Conservation (phyloP, 2,888 invertebrate species). For the Ferdinandea cuprea region DNA sequence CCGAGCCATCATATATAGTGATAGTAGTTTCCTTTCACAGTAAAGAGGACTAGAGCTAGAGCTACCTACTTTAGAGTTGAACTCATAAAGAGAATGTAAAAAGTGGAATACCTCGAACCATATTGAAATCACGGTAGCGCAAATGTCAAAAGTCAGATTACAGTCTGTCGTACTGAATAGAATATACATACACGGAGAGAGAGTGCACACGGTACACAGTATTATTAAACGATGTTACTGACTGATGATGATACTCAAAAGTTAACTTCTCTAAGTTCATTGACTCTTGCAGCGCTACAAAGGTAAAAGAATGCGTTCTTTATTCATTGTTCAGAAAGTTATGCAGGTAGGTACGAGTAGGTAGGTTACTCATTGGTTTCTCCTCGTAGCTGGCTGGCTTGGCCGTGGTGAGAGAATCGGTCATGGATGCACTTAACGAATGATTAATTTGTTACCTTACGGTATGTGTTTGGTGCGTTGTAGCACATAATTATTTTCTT, state of each 20-base stretch:
- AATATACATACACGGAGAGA: neutral
- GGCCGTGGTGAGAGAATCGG: slow-evolving; percentile 43
- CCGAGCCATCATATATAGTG: slow-evolving; percentile 11
- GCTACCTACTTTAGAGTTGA: slow-evolving; percentile 42
- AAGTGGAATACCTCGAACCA: slow-evolving; percentile 51
- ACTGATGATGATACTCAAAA: slow-evolving; percentile 5
- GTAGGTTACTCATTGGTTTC: slow-evolving; percentile 22
- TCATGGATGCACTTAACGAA: slow-evolving; percentile 60
- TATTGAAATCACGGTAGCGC: slow-evolving; percentile 51
- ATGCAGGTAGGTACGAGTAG: slow-evolving; percentile 5
- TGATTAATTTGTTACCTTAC: slow-evolving; percentile 62
- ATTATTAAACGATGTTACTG: slow-evolving; percentile 30
- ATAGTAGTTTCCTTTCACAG: slow-evolving; percentile 41
- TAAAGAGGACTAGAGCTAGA: slow-evolving; percentile 8
- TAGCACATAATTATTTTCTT: slow-evolving; percentile 16
- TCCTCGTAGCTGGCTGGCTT: too few relatives aligned
- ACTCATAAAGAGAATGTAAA: slow-evolving; percentile 40
- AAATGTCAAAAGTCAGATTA: slow-evolving; percentile 62
- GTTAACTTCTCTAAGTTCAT: slow-evolving; percentile 46
- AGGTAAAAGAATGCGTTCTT: slow-evolving; percentile 45
- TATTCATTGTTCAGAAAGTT: neutral
- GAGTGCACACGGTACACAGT: slow-evolving; percentile 34
- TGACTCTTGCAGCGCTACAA: slow-evolving; percentile 36
- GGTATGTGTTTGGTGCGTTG: slow-evolving; percentile 27
- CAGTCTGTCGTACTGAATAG: slow-evolving; percentile 32